Percentiles rank a stretch among this genome's conserved stretches.
phyloP scores from a whole-genome alignment of 2,113 vertebrate genomes.

The Chauna torquata region DNA sequence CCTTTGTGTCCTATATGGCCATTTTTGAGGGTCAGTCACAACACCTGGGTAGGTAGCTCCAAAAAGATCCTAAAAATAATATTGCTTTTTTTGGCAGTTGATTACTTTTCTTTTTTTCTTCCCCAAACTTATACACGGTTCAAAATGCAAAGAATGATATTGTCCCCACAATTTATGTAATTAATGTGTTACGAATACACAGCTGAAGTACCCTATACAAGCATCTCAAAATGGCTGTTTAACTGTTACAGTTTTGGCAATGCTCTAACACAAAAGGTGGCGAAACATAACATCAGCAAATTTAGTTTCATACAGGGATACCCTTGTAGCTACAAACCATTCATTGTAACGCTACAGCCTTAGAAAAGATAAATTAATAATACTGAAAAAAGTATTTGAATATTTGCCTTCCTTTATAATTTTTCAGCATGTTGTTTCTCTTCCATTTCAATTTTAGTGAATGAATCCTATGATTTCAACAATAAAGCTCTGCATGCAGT shows the following conservation, averaged over 20 bases:
- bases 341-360: not conserved
- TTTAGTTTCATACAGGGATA: not conserved
- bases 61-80: not conserved
- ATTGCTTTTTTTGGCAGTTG: not conserved
- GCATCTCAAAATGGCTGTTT: not conserved
- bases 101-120: not conserved
- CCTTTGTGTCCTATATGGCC: not conserved
- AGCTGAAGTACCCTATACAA: not conserved
- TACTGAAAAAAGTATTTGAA: not conserved
- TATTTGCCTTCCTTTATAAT: not conserved
- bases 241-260: not conserved
- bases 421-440: constrained; percentile 15
- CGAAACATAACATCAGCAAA: not conserved
- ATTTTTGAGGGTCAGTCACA: not conserved
- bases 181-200: not conserved
- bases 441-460: constrained; percentile 9
- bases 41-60: not conserved
- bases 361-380: not conserved
- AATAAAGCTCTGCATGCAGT: constrained; percentile 35
- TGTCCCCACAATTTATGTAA: not conserved
- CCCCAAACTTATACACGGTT: not conserved
- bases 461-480: constrained; percentile 13
- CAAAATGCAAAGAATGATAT: not conserved
- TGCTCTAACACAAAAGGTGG: not conserved
- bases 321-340: not conserved